Base-by-base conservation (phyloP, 2,888 invertebrate genomes). In the Temnothorax unifasciatus region DNA sequence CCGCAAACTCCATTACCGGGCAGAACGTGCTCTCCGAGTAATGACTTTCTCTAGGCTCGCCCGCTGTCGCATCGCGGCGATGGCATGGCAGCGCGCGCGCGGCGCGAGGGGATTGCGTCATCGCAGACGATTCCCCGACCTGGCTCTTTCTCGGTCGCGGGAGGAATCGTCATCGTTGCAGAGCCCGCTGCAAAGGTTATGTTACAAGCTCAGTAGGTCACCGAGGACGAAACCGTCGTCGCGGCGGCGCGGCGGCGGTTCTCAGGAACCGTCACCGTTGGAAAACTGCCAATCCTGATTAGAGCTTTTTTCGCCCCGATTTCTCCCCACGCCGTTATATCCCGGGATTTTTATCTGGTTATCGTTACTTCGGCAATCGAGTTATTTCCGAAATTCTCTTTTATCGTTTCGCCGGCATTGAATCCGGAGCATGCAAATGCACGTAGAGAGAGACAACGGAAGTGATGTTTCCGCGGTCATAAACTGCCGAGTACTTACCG, bases 161-260 rank as follows among this genome's bases (percentile, higher is more conserved):
- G 50, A 74, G 73, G 74, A 85, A 52, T 44, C 63, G 57, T 54
- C 73, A 15, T 61, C 25, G 44, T 11, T n/a, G 83, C 61, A 59
- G 54, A 71, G 88, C 87, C 92, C 92, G 86, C 61, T 47, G 88
- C 93, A 94, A 94, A 94, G 94, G 94, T 95, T 94, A 94, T 91
- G 94, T 93, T 93, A 94, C 94, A 94, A 95, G 94, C 94, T 93
- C 94, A 94, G 90, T 95, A 83, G 94, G 94, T 94, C 94, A 93
- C 86, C 84, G 86, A 86, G 57, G 69, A 90, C 73, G 81, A 88
- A 87, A 87, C 82, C 69, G 21, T 68, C 41, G n/a, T 9, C 25
- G 38, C 25, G 41, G 18, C 59, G 18, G 15, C 41, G n/a, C 41
- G 38, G 38, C 25, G 41, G 18, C 59, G 18, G 21, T 41, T 38